Conservation (phyloP, 2,113 vertebrate species). For the Vicugna pacos region DNA sequence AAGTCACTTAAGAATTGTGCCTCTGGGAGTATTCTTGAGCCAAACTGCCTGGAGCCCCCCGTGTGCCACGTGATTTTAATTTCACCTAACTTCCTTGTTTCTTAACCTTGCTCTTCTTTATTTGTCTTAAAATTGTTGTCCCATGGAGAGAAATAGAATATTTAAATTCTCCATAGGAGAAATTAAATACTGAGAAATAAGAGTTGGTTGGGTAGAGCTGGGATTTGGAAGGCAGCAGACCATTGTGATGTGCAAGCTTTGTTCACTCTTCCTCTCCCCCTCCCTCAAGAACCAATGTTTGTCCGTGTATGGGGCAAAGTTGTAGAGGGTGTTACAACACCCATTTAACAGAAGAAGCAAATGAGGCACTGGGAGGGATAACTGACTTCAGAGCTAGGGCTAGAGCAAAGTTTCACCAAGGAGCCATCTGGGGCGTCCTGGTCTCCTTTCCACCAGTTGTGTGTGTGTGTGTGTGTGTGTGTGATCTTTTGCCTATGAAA, state of each 20-base stretch:
- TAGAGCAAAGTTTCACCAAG: not conserved
- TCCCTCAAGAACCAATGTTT: not conserved
- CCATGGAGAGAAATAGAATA: not conserved
- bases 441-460: not conserved
- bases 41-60: not conserved
- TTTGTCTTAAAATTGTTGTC: not conserved
- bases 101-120: not conserved
- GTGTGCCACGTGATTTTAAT: not conserved
- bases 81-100: not conserved
- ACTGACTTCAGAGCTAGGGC: not conserved
- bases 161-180: not conserved
- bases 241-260: not conserved
- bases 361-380: not conserved
- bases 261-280: not conserved
- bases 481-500: not conserved
- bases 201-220: not conserved
- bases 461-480: not conserved
- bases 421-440: not conserved
- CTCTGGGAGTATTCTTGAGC: not conserved
- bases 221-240: not conserved
- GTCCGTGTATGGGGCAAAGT: not conserved
- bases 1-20: slow-evolving; percentile 57
- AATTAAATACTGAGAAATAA: not conserved
- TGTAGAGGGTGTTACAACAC: not conserved
- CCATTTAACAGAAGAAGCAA: not conserved